Percentiles rank a stretch among this genome's conserved stretches.
Conservation (phyloP, 2,113 vertebrate species). For the Asarcornis scutulata region DNA sequence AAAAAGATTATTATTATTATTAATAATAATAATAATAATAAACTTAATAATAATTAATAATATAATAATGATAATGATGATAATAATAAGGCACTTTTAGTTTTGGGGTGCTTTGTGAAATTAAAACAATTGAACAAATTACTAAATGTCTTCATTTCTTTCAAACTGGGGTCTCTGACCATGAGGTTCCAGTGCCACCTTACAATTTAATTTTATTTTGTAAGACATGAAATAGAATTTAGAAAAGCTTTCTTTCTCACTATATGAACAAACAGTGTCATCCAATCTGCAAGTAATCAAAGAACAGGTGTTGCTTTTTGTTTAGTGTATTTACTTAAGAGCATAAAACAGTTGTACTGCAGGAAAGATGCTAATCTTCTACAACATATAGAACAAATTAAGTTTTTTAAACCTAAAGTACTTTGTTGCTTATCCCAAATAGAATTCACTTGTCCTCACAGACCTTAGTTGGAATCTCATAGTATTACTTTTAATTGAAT, state of each 20-base stretch:
- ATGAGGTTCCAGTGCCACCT: neutral
- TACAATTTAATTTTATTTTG: neutral
- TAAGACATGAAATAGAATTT: neutral
- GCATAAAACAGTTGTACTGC: neutral
- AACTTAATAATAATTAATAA: neutral
- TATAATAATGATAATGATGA: too few relatives aligned
- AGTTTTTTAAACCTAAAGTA: neutral
- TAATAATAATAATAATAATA: neutral
- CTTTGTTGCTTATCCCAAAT: neutral
- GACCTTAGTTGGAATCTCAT: neutral
- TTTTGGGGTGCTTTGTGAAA: neutral
- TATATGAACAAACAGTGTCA: neutral
- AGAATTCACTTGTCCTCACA: neutral
- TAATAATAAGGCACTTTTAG: neutral
- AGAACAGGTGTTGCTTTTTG: neutral
- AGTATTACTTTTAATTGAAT: constrained; percentile 42
- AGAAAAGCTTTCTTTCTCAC: neutral
- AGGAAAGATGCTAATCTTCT: neutral
- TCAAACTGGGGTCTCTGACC: neutral
- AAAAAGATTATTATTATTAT: neutral
- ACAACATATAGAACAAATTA: neutral
- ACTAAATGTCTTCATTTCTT: neutral
- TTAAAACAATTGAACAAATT: neutral
- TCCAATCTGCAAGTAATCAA: neutral
- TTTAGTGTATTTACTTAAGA: neutral